These are phyloP conservation scores for Microplitis mediator DNA, from an alignment of 1,140 invertebrate genomes.

Conservation along the genomic window DNA sequence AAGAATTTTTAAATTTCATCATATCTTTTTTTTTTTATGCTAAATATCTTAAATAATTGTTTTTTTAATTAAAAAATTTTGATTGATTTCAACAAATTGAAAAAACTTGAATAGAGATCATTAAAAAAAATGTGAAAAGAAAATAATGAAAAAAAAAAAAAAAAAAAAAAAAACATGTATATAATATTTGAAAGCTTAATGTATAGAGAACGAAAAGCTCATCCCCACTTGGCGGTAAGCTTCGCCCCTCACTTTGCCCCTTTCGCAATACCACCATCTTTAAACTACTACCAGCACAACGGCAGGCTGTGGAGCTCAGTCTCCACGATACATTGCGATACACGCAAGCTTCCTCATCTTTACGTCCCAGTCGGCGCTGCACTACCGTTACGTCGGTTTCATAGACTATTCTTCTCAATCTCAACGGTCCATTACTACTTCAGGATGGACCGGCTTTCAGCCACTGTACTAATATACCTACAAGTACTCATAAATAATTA, in stretches of 20 bases:
- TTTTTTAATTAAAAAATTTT: too few relatives aligned
- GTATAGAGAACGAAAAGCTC: constrained; percentile 12
- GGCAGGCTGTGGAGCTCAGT: not conserved
- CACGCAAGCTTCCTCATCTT: constrained; percentile 53
- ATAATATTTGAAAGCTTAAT: too few relatives aligned
- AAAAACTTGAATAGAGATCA: too few relatives aligned
- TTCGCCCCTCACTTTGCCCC: not conserved
- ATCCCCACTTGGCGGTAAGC: not conserved
- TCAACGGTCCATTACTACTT: constrained; percentile 32
- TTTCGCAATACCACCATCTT: constrained; percentile 4
- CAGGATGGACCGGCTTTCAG: too few relatives aligned
- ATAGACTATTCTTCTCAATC: constrained; percentile 43
- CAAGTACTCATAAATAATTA: too few relatives aligned
- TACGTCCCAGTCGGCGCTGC: constrained; percentile 40
- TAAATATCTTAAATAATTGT: too few relatives aligned
- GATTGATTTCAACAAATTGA: too few relatives aligned
- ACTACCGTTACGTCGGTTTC: constrained; percentile 11
- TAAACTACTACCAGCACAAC: constrained; percentile 17
- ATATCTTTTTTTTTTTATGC: too few relatives aligned
- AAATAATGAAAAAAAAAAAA: not conserved
- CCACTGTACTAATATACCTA: too few relatives aligned
- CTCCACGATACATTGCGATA: constrained; percentile 61
- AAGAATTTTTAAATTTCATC: too few relatives aligned
- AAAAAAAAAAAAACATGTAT: constrained; percentile 35
- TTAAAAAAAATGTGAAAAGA: not conserved